Conservation (phyloP, 2,797 vertebrate species). For the Ctenopoma kingsleyae region DNA sequence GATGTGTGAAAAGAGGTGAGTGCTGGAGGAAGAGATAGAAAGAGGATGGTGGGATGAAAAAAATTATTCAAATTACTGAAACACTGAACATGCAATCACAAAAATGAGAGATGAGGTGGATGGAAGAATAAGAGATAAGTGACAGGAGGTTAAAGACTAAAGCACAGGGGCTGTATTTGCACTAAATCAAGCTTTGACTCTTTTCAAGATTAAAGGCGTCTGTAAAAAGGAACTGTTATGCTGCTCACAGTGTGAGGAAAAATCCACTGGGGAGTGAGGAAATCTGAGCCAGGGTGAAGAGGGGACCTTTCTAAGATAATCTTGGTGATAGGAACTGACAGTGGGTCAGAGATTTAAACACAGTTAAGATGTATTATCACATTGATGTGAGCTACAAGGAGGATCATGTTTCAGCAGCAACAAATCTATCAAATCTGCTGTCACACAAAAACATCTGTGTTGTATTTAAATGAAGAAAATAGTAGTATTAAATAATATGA, state of each 20-base stretch:
- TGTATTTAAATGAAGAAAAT: background rate
- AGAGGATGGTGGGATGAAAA: constrained; percentile 8
- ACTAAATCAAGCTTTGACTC: constrained; percentile 2
- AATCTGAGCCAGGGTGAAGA: constrained; percentile 33
- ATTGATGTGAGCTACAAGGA: constrained; percentile 16
- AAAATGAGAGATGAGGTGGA: background rate
- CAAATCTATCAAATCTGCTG: background rate
- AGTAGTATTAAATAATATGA: background rate
- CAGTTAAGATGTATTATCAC: constrained; percentile 21
- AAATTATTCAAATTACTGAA: constrained; percentile 4
- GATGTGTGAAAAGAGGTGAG: constrained; percentile 16
- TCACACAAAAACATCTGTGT: background rate
- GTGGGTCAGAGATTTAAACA: constrained; percentile 29
- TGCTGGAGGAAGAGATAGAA: background rate
- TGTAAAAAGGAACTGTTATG: constrained; percentile 10
- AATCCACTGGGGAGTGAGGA: constrained; percentile 34
- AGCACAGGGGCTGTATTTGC: constrained; percentile 8
- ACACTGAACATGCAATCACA: background rate
- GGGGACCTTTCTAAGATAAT: constrained; percentile 51
- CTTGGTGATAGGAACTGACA: constrained; percentile 43
- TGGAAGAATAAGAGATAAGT: background rate
- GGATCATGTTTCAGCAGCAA: constrained; percentile 23
- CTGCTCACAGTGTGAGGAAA: constrained; percentile 17
- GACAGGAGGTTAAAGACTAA: constrained; percentile 13
- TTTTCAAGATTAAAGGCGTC: constrained; percentile 19